Conservation (phyloP, 2,888 invertebrate species). For the Sarcophaga caerulescens region DNA sequence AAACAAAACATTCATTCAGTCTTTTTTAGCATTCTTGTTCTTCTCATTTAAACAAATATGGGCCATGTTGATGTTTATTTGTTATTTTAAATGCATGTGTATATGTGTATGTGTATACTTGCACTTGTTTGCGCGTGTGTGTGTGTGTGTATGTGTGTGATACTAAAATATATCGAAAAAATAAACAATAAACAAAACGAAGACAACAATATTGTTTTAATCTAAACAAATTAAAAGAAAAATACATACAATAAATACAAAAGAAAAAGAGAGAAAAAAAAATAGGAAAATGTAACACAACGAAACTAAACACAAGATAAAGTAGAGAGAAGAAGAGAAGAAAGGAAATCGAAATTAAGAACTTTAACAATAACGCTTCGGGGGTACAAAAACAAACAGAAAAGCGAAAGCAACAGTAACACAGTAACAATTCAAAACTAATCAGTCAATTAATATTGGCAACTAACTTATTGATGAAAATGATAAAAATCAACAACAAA, state of each 20-base stretch:
- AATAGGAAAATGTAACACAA: background rate
- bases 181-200: constrained; percentile 43
- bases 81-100: background rate
- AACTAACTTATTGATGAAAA: constrained; percentile 26
- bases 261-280: background rate
- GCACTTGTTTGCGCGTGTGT: background rate
- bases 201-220: constrained; percentile 41
- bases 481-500: constrained; percentile 38
- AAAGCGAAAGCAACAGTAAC: background rate
- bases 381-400: background rate
- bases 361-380: background rate
- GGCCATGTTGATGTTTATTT: background rate
- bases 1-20: constrained; percentile 25
- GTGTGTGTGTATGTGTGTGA: constrained; percentile 4
- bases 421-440: constrained; percentile 25
- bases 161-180: constrained; percentile 51
- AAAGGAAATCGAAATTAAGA: background rate
- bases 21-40: constrained; percentile 45
- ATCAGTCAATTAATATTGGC: constrained; percentile 51
- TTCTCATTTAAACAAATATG: constrained; percentile 23
- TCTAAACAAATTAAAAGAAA: constrained; percentile 38
- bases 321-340: background rate
- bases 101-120: background rate
- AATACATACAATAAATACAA: constrained; percentile 7
- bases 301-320: too few species aligned